A percentile compares a stretch with the other conserved stretches of the same genome.
Evolutionary conservation across 2,888 invertebrate species (phyloP).

Genomic region (Bembecia ichneumoniformis): DNA sequence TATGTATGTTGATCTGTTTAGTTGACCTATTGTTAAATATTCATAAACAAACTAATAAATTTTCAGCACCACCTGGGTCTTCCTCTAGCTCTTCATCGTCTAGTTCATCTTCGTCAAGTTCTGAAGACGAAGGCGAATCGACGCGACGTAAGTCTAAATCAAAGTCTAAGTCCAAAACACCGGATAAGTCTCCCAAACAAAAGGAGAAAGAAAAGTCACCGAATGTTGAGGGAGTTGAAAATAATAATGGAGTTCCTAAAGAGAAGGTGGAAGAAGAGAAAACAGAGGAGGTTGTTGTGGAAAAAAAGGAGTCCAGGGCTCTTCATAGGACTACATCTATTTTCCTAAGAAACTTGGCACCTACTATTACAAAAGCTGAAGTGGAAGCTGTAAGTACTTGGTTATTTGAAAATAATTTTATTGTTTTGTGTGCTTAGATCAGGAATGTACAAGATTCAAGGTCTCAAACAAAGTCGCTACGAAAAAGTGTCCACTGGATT

Average conservation of each 20-base stretch:
- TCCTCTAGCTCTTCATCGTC: slow-evolving; percentile 67
- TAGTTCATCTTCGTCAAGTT: slow-evolving; percentile 65
- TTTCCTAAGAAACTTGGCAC: slow-evolving; percentile 95
- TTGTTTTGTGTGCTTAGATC: too few relatives aligned
- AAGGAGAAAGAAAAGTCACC: slow-evolving; percentile 50
- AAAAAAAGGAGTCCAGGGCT: slow-evolving; percentile 74
- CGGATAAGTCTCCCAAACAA: slow-evolving; percentile 47
- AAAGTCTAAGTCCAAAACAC: slow-evolving; percentile 47
- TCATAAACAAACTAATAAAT: too few relatives aligned
- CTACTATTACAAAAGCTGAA: slow-evolving; percentile 96
- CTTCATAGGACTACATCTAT: slow-evolving; percentile 97
- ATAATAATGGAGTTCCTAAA: slow-evolving; percentile 29
- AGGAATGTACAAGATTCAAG: too few relatives aligned
- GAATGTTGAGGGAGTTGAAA: slow-evolving; percentile 32
- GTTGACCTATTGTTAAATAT: too few relatives aligned
- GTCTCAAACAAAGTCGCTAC: too few relatives aligned
- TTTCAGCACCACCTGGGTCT: slow-evolving; percentile 58
- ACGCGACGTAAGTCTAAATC: slow-evolving; percentile 53
- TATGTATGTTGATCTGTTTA: too few relatives aligned
- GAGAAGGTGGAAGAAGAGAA: slow-evolving; percentile 57
- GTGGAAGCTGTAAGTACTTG: slow-evolving; percentile 86
- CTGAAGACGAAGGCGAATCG: slow-evolving; percentile 61
- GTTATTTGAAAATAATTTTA: background rate
- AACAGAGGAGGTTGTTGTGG: slow-evolving; percentile 61
- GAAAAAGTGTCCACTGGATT: too few relatives aligned